Percentiles rank a stretch among this genome's conserved stretches.
Conservation (phyloP, 2,113 vertebrate genomes). For the Menura novaehollandiae region DNA sequence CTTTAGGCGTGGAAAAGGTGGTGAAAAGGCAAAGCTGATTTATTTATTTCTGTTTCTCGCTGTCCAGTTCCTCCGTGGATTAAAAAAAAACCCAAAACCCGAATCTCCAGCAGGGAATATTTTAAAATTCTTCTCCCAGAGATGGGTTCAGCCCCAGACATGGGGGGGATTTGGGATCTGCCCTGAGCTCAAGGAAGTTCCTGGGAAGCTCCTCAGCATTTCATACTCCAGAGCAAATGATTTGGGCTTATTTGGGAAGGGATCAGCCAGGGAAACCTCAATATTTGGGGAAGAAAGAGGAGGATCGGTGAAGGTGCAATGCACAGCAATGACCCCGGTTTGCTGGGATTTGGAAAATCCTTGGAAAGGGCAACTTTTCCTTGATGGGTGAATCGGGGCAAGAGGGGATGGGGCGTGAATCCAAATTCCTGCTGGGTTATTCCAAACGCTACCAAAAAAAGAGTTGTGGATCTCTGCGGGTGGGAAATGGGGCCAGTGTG, state of each 20-base stretch:
- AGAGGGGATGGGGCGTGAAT: fast-evolving
- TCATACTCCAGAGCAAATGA: background rate
- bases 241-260: background rate
- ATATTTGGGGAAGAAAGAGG: background rate
- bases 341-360: background rate
- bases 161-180: background rate
- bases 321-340: fast-evolving
- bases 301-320: fast-evolving
- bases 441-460: background rate
- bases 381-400: fast-evolving
- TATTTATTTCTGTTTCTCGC: fast-evolving
- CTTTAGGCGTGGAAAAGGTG: background rate
- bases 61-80: background rate
- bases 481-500: fast-evolving
- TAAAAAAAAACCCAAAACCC: background rate
- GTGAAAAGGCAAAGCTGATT: fast-evolving
- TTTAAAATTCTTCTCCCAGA: background rate
- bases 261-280: background rate
- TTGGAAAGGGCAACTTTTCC: background rate
- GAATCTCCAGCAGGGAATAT: background rate
- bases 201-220: background rate
- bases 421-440: background rate
- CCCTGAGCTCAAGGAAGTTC: background rate
- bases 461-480: background rate
- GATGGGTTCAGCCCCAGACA: fast-evolving